Conservation (phyloP, 2,888 invertebrate genomes). For the Mylabris sibirica region DNA sequence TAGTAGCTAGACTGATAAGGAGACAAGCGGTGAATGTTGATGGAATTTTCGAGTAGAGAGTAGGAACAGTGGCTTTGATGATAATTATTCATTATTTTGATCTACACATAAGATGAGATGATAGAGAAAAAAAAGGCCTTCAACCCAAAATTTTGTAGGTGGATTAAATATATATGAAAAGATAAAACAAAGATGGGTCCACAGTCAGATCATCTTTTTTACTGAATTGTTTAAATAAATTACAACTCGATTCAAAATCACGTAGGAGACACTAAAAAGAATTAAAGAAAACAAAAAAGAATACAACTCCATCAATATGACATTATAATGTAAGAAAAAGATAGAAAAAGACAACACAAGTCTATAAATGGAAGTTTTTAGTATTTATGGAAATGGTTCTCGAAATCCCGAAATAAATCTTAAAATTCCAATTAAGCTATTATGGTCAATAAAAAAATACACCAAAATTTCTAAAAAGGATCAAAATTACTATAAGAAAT, state of each 20-base stretch:
- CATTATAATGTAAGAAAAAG: background rate
- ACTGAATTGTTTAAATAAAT: slow-evolving; percentile 1
- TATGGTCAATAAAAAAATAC: background rate
- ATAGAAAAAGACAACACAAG: background rate
- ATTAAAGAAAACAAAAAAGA: background rate
- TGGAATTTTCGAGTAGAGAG: slow-evolving; percentile 20
- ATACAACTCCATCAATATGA: background rate
- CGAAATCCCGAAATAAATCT: background rate
- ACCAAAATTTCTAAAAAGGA: too few relatives aligned
- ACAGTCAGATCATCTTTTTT: background rate
- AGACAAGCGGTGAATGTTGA: slow-evolving; percentile 16
- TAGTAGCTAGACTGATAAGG: slow-evolving; percentile 43
- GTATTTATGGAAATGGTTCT: background rate
- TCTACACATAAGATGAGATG: background rate
- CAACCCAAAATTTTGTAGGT: slow-evolving; percentile 4
- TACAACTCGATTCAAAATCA: background rate
- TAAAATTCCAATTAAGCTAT: background rate
- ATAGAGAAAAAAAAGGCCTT: background rate
- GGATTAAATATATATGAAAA: background rate
- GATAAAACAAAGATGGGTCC: background rate
- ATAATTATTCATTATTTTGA: background rate
- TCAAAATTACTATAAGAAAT: too few relatives aligned
- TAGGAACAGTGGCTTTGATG: slow-evolving; percentile 15
- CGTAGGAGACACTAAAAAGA: background rate
- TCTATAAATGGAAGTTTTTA: slow-evolving; percentile 4